These are phyloP conservation scores for Ceratotherium simum DNA, from an alignment of 2,113 vertebrate genomes.

Conservation along the genomic window DNA sequence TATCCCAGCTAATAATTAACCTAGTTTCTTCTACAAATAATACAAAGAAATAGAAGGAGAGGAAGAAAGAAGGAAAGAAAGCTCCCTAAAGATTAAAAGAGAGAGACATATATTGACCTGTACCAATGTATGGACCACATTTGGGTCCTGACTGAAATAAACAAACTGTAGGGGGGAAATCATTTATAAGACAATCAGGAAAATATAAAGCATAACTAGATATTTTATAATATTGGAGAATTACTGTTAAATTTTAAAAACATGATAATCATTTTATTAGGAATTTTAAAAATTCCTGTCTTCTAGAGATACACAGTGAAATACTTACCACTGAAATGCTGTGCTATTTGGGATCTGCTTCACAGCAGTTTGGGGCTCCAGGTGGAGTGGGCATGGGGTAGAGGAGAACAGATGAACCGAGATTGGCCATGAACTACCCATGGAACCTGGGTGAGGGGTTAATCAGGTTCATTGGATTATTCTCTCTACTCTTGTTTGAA, in stretches of 20 bases:
- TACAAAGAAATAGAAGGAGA: not conserved
- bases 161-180: not conserved
- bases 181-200: not conserved
- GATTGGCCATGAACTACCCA: not conserved
- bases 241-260: not conserved
- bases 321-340: not conserved
- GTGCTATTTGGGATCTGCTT: not conserved
- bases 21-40: constrained; percentile 8
- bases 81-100: not conserved
- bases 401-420: not conserved
- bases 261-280: not conserved
- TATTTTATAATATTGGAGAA: not conserved
- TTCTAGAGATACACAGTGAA: not conserved
- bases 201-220: not conserved
- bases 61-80: not conserved
- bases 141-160: not conserved
- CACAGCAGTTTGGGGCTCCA: not conserved
- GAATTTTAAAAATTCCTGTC: not conserved
- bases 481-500: not conserved
- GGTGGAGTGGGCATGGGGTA: not conserved
- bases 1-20: not conserved
- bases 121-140: not conserved
- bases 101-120: not conserved
- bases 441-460: not conserved
- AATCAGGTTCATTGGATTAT: not conserved